These are phyloP conservation scores for Dipus sagitta DNA, from an alignment of 2,797 vertebrate species.

Conservation along the genomic window DNA sequence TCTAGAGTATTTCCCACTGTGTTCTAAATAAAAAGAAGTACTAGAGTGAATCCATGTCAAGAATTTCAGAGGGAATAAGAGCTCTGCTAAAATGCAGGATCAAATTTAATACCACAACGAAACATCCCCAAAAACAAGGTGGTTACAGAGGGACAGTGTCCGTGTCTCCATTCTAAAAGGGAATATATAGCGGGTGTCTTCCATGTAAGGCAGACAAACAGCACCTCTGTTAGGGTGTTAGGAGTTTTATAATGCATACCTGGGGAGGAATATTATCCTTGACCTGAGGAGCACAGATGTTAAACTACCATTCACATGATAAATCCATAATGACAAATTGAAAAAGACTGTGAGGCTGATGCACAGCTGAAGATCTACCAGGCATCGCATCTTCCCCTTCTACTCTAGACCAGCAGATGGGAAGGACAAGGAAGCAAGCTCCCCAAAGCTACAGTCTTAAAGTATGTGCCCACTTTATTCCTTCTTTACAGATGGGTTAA, in stretches of 20 bases:
- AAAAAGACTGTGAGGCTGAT: neutral
- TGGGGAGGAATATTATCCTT: neutral
- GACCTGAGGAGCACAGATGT: neutral
- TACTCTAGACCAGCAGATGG: neutral
- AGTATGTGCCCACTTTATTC: neutral
- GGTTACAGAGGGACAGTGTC: neutral
- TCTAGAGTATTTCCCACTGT: neutral
- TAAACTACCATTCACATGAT: neutral
- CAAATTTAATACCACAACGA: neutral
- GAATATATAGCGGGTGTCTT: neutral
- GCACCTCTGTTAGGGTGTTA: neutral
- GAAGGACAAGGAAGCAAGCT: neutral
- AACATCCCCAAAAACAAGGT: neutral
- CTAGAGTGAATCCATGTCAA: neutral
- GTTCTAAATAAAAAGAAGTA: slow-evolving; percentile 22
- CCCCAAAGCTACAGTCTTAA: neutral
- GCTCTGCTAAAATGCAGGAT: neutral
- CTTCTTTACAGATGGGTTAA: neutral
- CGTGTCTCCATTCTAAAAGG: neutral
- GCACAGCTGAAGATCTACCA: neutral
- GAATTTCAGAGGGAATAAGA: neutral
- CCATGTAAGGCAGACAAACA: neutral
- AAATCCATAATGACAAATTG: neutral
- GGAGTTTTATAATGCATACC: neutral
- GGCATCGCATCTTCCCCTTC: neutral